These are phyloP conservation scores for Turritopsis dohrnii DNA, from an alignment of 30 jellyfish, hydroid and myxozoan species.

Conservation along the genomic window DNA sequence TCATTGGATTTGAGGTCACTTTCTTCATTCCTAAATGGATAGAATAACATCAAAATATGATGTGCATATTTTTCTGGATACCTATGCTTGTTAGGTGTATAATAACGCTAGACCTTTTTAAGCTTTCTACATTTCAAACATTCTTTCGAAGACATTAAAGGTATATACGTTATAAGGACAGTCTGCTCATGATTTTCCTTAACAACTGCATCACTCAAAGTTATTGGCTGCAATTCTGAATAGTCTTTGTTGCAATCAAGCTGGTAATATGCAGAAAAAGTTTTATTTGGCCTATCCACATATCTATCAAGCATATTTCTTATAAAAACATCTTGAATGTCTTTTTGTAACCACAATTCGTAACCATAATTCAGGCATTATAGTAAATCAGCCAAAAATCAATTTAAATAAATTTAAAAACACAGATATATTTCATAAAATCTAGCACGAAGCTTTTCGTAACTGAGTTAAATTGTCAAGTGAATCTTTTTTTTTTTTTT, in stretches of 20 bases:
- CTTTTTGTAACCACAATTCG: no score
- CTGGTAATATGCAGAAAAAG: neutral
- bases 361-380: no score
- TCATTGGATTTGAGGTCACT: slow-evolving; percentile 1
- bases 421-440: no score
- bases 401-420: no score
- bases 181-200: neutral
- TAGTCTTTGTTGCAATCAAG: neutral
- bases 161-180: neutral
- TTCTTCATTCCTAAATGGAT: slow-evolving; percentile 32
- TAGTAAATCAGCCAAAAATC: no score
- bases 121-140: neutral
- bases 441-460: no score
- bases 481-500: no score
- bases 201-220: neutral
- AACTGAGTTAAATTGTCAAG: no score
- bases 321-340: no score
- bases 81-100: slow-evolving; percentile 6
- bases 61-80: slow-evolving; percentile 32
- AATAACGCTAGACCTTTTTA: slow-evolving; percentile 9
- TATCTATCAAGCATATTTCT: slow-evolving; percentile 27
- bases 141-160: slow-evolving; percentile 1
- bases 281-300: slow-evolving; percentile 18
- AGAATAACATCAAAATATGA: slow-evolving; percentile 25
- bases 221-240: neutral